These are phyloP conservation scores for Hyla sarda DNA, from an alignment of 2,113 vertebrate genomes.

Conservation along the genomic window DNA sequence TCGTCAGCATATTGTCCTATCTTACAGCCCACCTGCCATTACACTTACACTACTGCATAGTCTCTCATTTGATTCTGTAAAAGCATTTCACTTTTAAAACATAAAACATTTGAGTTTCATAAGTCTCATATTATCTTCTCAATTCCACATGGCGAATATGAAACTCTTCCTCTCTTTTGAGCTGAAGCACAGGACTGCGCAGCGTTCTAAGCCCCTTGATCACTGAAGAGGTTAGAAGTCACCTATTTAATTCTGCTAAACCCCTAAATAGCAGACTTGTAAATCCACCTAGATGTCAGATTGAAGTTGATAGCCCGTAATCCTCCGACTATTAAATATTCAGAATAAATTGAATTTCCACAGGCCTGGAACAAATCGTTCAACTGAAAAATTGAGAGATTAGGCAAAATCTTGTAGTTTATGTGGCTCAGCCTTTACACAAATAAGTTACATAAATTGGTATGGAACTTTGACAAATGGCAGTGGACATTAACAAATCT, in stretches of 20 bases:
- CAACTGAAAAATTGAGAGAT: conserved; percentile 58
- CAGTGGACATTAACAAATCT: conserved; percentile 43
- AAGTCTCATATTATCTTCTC: conserved; percentile 34
- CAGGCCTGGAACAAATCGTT: conserved; percentile 47
- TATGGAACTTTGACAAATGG: conserved; percentile 50
- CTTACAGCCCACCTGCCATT: not conserved
- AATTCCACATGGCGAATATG: conserved; percentile 28
- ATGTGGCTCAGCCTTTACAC: conserved; percentile 40
- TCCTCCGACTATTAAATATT: conserved; percentile 53
- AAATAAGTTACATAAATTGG: conserved; percentile 47
- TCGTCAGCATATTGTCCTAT: conserved; percentile 2
- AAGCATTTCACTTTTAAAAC: conserved; percentile 38
- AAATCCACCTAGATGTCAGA: conserved; percentile 54
- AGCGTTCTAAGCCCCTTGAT: conserved; percentile 39
- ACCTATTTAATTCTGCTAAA: conserved; percentile 48
- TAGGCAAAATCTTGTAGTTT: conserved; percentile 42
- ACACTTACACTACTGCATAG: not conserved
- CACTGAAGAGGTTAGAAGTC: conserved; percentile 53
- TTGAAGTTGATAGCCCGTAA: conserved; percentile 51
- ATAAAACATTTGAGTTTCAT: not conserved
- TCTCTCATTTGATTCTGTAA: not conserved
- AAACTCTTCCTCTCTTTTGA: conserved; percentile 33
- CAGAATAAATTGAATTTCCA: conserved; percentile 59
- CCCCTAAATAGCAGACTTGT: conserved; percentile 37
- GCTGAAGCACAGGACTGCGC: conserved; percentile 28